Conservation (phyloP, 1,140 invertebrate genomes). For the Oedothorax gibbosus region DNA sequence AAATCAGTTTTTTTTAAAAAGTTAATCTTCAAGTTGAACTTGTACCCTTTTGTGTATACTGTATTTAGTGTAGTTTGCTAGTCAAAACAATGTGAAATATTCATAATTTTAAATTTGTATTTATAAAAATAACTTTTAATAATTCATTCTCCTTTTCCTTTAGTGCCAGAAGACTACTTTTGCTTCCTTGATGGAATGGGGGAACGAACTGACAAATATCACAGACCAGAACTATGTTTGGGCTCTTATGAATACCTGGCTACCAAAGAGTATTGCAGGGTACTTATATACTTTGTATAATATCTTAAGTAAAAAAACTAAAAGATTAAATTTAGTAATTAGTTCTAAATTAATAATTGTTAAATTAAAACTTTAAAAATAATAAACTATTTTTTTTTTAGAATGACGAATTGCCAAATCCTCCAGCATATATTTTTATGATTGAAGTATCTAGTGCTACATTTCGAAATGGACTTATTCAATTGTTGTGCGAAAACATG, state of each 20-base stretch:
- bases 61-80: background rate
- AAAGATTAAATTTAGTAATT: too few species aligned
- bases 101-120: background rate
- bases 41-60: too few species aligned
- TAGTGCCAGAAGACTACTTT: constrained; percentile 96
- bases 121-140: background rate
- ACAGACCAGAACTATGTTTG: constrained; percentile 93
- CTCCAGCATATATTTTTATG: constrained; percentile 95
- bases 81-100: background rate
- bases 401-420: constrained; percentile 90
- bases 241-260: constrained; percentile 98
- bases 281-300: constrained; percentile 66
- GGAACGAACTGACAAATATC: constrained; percentile 89
- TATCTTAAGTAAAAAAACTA: too few species aligned
- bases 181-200: constrained; percentile 98
- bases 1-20: too few species aligned
- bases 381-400: constrained; percentile 68
- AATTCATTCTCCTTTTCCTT: constrained; percentile 60
- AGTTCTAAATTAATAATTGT: background rate
- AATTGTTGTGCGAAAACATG: constrained; percentile 88
- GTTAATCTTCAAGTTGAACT: too few species aligned
- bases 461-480: constrained; percentile 90
- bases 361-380: background rate
- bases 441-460: constrained; percentile 98
- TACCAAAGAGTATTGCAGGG: constrained; percentile 97